Conservation (phyloP, 2,797 vertebrate genomes). For the Alcedo atthis region DNA sequence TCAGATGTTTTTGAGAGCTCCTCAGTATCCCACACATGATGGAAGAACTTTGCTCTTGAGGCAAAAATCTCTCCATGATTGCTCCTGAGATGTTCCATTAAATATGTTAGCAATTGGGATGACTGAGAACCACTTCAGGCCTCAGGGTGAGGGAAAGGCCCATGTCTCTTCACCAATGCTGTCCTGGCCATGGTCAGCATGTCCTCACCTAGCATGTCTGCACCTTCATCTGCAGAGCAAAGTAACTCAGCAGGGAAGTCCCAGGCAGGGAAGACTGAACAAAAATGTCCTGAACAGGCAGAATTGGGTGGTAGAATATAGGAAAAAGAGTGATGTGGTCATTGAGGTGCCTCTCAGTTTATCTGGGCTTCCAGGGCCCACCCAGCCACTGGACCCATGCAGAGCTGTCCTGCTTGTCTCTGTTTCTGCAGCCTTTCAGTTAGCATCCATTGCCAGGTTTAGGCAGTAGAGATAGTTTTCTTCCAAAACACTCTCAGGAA, state of each 20-base stretch:
- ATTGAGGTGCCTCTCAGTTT: not conserved
- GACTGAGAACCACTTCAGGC: not conserved
- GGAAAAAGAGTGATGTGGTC: not conserved
- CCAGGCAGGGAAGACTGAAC: not conserved
- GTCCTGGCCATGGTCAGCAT: not conserved
- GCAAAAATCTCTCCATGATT: not conserved
- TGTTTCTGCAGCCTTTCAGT: not conserved
- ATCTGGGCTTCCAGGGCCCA: not conserved
- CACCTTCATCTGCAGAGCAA: not conserved
- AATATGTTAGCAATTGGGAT: not conserved
- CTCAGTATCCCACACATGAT: not conserved
- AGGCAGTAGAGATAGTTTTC: not conserved
- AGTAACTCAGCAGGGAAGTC: not conserved
- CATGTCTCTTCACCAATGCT: not conserved
- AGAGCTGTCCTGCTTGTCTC: not conserved
- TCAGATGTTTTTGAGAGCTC: not conserved
- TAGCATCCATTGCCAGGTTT: not conserved
- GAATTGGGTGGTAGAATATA: not conserved
- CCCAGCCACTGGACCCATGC: accelerated
- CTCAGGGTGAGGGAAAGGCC: not conserved
- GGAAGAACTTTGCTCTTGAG: not conserved
- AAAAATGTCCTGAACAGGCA: not conserved
- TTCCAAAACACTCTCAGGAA: not conserved
- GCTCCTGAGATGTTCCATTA: not conserved
- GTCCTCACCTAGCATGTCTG: not conserved